Base-by-base conservation (phyloP, 2,888 invertebrate species). In the Pollenia labialis region DNA sequence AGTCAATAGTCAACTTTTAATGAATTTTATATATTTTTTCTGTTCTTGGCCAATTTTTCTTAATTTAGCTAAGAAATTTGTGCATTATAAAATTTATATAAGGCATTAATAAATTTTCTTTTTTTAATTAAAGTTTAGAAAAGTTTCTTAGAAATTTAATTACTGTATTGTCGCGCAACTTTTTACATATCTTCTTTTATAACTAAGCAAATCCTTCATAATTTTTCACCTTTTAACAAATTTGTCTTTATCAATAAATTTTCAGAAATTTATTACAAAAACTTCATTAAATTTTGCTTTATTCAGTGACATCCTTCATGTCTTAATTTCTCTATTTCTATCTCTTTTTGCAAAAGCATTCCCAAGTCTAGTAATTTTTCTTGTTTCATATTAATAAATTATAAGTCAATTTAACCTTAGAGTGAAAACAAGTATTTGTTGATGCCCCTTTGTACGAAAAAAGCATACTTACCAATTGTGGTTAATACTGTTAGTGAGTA, bases 401-500 rank as follows among this genome's bases (percentile, higher is more conserved):
- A 18, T 44, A 40, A 54, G 18, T 18, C 40, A 16, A 62, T 32
- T 9, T 32, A 40, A 72, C 8, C 50, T 50, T 6, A 32, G 32
- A 32, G 32, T 32, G 32, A 32, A 32, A 62, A 76, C 66, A 66
- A 76, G 44, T 44, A 32, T 23, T 32, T 68, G 66, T 77, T 66
- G 77, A 32, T 48, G 32, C 16, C 48, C 16, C 48, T 40, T 68
- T 72, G 14, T 18, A 18, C 18, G 18, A 18, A 4, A 42, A 16
- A 52, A 52, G 18, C 11, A 62, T 62, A 88, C 96, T 96, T 93
- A 97, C 97, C 97, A 92, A 97, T 97, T 86, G 97, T 98, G 71
- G 98, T 98, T 90, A 99, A 95, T 88, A 99, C 98, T 52, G 98
- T 98, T 89, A 99, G 95, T 32, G 98, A 98, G 94, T 98, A 99